Percentiles rank a stretch among this genome's conserved stretches.
Evolutionary conservation across 1,140 invertebrate species (phyloP).

Genomic region (Radopholus similis): DNA sequence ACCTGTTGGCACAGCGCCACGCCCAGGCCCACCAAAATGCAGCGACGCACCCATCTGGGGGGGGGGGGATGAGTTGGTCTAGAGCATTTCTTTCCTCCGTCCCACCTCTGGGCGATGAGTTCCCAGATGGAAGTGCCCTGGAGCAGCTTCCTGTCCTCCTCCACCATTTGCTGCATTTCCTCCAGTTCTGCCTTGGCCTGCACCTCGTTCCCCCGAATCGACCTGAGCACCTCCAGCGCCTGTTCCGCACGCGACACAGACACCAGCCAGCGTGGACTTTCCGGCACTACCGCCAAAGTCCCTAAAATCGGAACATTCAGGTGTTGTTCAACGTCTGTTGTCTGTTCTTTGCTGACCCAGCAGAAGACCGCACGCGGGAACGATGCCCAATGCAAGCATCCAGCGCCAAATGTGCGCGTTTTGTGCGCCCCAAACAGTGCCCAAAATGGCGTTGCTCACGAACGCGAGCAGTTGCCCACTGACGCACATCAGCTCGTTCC

Average conservation of each 20-base stretch:
- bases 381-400: conserved; percentile 5
- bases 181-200: conserved; percentile 8
- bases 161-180: background rate
- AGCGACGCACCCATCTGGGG: background rate
- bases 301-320: too few species aligned
- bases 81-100: background rate
- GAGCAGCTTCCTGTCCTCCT: background rate
- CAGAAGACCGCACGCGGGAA: background rate
- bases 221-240: conserved; percentile 7
- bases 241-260: background rate
- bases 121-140: background rate
- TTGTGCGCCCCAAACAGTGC: conserved; percentile 14
- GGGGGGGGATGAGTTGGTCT: background rate
- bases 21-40: conserved; percentile 2
- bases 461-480: conserved; percentile 6
- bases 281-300: conserved; percentile 2
- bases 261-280: conserved; percentile 8
- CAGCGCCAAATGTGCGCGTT: conserved; percentile 14
- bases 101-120: background rate
- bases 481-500: conserved; percentile 10
- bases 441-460: conserved; percentile 10
- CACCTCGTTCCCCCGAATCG: background rate
- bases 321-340: too few species aligned
- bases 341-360: too few species aligned
- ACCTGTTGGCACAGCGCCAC: conserved; percentile 2